Conservation (phyloP, 2,113 vertebrate species). For the Oenanthe oenanthe region DNA sequence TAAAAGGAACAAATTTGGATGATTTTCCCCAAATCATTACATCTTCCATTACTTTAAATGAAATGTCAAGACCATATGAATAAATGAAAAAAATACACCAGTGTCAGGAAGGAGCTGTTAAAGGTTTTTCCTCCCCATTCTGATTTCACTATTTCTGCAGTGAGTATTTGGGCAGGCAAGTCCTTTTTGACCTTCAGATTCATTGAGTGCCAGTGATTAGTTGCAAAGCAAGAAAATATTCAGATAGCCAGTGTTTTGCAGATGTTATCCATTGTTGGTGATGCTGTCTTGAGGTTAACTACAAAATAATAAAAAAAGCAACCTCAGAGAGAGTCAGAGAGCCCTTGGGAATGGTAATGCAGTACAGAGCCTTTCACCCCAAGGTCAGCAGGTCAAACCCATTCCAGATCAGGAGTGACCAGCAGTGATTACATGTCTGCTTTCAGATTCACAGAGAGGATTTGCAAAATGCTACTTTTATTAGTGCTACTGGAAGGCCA, state of each 20-base stretch:
- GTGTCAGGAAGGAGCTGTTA: background rate
- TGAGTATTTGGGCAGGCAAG: background rate
- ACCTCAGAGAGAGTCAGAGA: background rate
- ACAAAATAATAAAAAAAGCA: conserved; percentile 42
- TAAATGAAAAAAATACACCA: conserved; percentile 1
- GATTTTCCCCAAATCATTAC: background rate
- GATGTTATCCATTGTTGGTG: conserved; percentile 58
- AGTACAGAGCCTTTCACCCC: conserved; percentile 59
- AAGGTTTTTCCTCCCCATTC: accelerated
- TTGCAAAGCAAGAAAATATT: conserved; percentile 23
- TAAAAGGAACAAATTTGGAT: background rate
- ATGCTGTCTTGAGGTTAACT: conserved; percentile 47
- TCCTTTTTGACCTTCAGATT: conserved; percentile 53
- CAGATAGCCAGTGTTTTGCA: conserved; percentile 45
- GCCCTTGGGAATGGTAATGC: conserved; percentile 52
- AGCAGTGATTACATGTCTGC: background rate
- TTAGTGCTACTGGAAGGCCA: background rate
- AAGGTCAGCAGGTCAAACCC: conserved; percentile 59
- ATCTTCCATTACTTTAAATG: background rate
- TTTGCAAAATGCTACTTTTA: conserved; percentile 7
- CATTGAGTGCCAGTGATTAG: conserved; percentile 57
- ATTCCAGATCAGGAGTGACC: conserved; percentile 39
- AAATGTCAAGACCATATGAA: background rate
- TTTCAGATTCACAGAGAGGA: background rate
- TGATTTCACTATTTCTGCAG: background rate